phyloP scores from a whole-genome alignment of 23 tunicate genomes.

The Aplidium turbinatum region DNA sequence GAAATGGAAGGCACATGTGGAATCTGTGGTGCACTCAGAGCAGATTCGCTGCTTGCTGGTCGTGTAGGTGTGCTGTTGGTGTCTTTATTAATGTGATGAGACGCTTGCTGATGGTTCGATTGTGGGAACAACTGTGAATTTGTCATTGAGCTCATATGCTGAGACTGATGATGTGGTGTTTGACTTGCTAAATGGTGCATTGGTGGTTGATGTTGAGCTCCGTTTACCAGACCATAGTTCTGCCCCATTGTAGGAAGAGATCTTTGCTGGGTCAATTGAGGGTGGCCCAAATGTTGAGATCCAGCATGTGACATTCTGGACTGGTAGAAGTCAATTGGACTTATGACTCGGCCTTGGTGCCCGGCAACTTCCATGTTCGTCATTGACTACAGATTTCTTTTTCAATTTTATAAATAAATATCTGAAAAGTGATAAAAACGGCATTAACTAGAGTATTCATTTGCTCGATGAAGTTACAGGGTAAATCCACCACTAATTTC shows the following conservation, averaged over 20 bases:
- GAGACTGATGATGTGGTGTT: background rate
- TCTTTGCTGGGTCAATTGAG: conserved; percentile 53
- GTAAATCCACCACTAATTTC: background rate
- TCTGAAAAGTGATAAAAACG: background rate
- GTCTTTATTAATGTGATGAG: conserved; percentile 7
- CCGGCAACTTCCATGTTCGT: conserved; percentile 47
- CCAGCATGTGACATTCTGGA: conserved; percentile 19
- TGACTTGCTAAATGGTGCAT: background rate
- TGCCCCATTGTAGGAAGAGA: conserved; percentile 53
- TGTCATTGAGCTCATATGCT: too few relatives aligned
- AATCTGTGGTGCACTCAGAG: background rate
- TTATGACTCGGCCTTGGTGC: conserved; percentile 37
- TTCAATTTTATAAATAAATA: background rate
- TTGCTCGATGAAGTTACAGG: background rate
- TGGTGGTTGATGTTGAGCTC: background rate
- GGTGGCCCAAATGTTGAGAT: conserved; percentile 38
- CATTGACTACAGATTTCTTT: background rate
- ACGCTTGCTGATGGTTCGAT: background rate
- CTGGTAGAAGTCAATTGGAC: conserved; percentile 40
- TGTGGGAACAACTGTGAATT: background rate
- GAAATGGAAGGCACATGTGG: background rate
- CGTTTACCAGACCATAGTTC: conserved; percentile 34
- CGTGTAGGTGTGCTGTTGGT: conserved; percentile 28
- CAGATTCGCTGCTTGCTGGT: conserved; percentile 56
- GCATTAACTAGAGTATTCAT: background rate